Evolutionary conservation across 2,797 vertebrate species (phyloP).

Genomic region (Siniperca undulata): DNA sequence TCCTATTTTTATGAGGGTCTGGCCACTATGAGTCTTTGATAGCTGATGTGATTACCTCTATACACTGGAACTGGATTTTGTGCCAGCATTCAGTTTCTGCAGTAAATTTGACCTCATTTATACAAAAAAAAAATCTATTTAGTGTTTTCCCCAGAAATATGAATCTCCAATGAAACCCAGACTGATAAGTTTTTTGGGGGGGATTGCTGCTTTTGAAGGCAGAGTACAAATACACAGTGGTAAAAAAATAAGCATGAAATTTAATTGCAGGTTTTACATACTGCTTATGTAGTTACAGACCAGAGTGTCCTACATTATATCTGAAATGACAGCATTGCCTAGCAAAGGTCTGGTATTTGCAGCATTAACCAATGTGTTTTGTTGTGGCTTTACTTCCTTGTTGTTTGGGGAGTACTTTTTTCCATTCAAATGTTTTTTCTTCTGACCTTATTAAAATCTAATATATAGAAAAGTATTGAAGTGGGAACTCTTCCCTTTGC

Average conservation of each 20-base stretch:
- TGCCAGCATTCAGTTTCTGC: slow-evolving; percentile 2
- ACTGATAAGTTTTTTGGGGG: background rate
- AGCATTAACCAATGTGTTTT: background rate
- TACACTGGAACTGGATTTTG: slow-evolving; percentile 8
- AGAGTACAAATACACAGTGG: background rate
- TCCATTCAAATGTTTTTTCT: background rate
- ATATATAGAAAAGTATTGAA: slow-evolving; percentile 3
- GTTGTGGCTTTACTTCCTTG: background rate
- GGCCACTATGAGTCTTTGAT: background rate
- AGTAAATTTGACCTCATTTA: slow-evolving; percentile 24
- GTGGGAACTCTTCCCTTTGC: background rate
- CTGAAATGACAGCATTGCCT: background rate
- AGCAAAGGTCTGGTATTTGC: background rate
- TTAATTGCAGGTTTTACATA: slow-evolving; percentile 20
- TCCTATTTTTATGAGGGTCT: slow-evolving; percentile 19
- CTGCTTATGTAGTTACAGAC: background rate
- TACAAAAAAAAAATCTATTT: slow-evolving; percentile 1
- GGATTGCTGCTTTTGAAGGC: background rate
- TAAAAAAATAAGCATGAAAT: background rate
- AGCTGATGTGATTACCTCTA: slow-evolving; percentile 21
- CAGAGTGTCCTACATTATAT: background rate
- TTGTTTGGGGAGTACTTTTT: background rate
- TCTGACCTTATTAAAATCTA: slow-evolving; percentile 25
- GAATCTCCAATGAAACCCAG: background rate
- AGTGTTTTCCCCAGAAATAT: background rate